phyloP scores from a whole-genome alignment of 2,888 invertebrate species.

The Brenthis daphne region DNA sequence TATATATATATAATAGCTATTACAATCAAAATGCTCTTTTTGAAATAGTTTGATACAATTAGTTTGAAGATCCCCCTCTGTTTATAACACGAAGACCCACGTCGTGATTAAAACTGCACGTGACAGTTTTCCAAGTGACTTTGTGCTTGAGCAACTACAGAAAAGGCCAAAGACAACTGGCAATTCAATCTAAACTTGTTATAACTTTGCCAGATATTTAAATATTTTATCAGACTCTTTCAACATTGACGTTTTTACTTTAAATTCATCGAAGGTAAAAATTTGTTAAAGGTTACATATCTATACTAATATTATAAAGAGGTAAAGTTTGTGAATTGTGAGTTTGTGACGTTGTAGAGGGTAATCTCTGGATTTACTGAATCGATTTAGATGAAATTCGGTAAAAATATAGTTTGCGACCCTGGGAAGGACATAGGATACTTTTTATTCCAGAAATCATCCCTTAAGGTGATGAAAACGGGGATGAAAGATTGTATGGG shows the following conservation, averaged over 20 bases:
- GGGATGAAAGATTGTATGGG: too few relatives aligned
- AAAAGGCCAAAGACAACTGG: constrained; percentile 14
- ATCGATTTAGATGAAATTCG: too few relatives aligned
- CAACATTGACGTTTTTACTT: background rate
- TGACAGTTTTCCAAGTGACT: constrained; percentile 21
- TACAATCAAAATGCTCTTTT: too few relatives aligned
- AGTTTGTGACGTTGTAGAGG: too few relatives aligned
- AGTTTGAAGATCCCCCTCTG: background rate
- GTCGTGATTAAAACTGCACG: constrained; percentile 20
- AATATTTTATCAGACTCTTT: constrained; percentile 8
- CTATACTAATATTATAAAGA: too few relatives aligned
- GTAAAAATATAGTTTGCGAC: too few relatives aligned
- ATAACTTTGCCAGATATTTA: constrained; percentile 11
- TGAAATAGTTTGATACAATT: background rate
- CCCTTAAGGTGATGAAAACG: too few relatives aligned
- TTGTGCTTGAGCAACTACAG: constrained; percentile 12
- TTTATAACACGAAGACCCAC: constrained; percentile 9
- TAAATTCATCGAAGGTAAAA: background rate
- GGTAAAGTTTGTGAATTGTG: too few relatives aligned
- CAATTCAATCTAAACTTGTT: constrained; percentile 21
- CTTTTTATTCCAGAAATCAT: too few relatives aligned
- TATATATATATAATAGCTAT: too few relatives aligned
- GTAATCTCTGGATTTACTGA: too few relatives aligned
- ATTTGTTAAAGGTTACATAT: background rate
- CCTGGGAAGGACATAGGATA: too few relatives aligned